These are phyloP conservation scores for Laspeyria flexula DNA, from an alignment of 2,888 invertebrate species.

Conservation along the genomic window DNA sequence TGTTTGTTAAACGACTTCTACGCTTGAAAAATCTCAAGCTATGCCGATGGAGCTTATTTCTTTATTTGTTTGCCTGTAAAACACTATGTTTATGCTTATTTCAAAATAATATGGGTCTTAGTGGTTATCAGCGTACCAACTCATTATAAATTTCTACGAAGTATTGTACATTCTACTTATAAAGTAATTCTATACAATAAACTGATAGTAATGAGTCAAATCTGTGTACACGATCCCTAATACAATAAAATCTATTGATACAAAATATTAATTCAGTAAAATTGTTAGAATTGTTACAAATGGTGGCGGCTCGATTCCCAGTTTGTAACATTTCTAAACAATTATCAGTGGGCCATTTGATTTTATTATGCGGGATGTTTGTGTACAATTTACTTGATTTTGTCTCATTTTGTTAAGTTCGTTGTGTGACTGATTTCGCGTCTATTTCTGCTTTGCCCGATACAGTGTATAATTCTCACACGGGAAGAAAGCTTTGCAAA, in stretches of 20 bases:
- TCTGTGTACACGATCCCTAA: constrained; percentile 46
- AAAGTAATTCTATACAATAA: too few species aligned
- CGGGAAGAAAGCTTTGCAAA: neutral
- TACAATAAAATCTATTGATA: constrained; percentile 58
- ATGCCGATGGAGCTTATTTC: too few species aligned
- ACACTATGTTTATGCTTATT: too few species aligned
- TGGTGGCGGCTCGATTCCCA: constrained; percentile 65
- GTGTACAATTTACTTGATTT: constrained; percentile 63
- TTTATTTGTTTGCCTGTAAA: too few species aligned
- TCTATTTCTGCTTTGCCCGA: neutral
- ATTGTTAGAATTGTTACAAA: constrained; percentile 67
- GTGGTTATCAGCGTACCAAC: too few species aligned
- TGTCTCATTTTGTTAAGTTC: constrained; percentile 53
- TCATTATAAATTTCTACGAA: too few species aligned
- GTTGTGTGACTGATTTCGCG: constrained; percentile 39
- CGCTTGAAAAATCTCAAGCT: too few species aligned
- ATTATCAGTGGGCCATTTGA: constrained; percentile 43
- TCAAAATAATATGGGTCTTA: too few species aligned
- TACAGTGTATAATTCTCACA: neutral
- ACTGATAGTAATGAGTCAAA: neutral
- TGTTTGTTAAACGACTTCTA: too few species aligned
- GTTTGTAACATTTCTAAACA: constrained; percentile 64
- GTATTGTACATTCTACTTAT: too few species aligned
- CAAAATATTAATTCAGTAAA: constrained; percentile 45
- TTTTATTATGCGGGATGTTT: constrained; percentile 78